These are phyloP conservation scores for Odontomyia ornata DNA, from an alignment of 2,888 invertebrate species.

Conservation along the genomic window DNA sequence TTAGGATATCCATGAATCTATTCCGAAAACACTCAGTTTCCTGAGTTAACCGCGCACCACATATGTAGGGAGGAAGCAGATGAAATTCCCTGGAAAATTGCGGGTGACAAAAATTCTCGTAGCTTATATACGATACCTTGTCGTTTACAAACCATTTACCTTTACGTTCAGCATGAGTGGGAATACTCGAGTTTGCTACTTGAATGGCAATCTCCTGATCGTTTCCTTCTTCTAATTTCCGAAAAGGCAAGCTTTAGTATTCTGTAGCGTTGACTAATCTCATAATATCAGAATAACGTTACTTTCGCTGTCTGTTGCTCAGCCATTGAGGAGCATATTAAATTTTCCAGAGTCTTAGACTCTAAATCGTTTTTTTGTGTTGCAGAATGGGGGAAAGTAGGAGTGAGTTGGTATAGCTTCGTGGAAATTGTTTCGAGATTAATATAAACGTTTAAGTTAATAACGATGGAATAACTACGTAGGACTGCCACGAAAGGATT, in stretches of 20 bases:
- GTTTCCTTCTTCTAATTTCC: constrained; percentile 33
- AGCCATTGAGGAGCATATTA: constrained; percentile 18
- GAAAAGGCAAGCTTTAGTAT: constrained; percentile 15
- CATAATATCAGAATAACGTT: constrained; percentile 23
- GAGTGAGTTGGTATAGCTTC: background rate
- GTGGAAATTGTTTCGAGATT: background rate
- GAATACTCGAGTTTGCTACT: constrained; percentile 7
- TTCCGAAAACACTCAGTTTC: background rate
- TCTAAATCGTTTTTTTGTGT: background rate
- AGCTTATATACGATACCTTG: constrained; percentile 18
- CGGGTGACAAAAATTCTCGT: constrained; percentile 19
- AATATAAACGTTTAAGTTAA: too few species aligned
- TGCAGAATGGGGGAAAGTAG: background rate
- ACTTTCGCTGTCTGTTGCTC: constrained; percentile 11
- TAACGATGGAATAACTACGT: too few species aligned
- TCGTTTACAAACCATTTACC: constrained; percentile 34
- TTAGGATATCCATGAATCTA: constrained; percentile 4
- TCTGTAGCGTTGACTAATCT: constrained; percentile 8
- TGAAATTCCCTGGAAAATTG: constrained; percentile 29
- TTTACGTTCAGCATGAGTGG: background rate
- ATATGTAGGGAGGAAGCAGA: background rate
- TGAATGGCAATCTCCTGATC: constrained; percentile 24
- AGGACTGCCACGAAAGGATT: too few species aligned
- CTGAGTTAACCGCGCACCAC: background rate
- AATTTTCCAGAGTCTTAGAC: constrained; percentile 9